These are phyloP conservation scores for Cavia porcellus DNA, from an alignment of 2,113 vertebrate species.

Conservation along the genomic window DNA sequence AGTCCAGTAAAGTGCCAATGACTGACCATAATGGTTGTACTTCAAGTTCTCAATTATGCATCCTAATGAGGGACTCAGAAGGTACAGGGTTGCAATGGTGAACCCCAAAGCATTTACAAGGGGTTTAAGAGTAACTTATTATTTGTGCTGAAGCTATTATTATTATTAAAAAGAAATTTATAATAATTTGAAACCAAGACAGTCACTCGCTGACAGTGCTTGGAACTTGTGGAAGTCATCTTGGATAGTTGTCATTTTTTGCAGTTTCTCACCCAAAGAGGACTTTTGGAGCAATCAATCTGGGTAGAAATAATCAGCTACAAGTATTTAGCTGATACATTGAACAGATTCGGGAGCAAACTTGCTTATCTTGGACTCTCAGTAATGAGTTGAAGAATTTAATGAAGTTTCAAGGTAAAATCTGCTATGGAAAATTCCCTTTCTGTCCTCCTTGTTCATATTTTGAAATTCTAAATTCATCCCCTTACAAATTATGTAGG, in stretches of 20 bases:
- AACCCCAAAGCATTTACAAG: background rate
- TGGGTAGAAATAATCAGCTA: background rate
- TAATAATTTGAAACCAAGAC: background rate
- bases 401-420: conserved; percentile 1
- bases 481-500: background rate
- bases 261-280: background rate
- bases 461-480: background rate
- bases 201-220: background rate
- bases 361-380: background rate
- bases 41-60: background rate
- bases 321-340: background rate
- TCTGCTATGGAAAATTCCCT: background rate
- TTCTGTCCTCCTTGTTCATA: background rate
- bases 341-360: conserved; percentile 46
- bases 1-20: background rate
- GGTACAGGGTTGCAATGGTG: background rate
- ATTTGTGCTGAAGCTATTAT: background rate
- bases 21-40: background rate
- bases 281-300: background rate
- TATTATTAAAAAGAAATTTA: conserved; percentile 17
- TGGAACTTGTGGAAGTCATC: background rate
- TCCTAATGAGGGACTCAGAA: background rate
- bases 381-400: background rate
- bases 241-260: conserved; percentile 13
- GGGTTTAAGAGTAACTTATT: background rate